Base-by-base conservation (phyloP, 2,888 invertebrate genomes). In the Trissolcus japonicus region DNA sequence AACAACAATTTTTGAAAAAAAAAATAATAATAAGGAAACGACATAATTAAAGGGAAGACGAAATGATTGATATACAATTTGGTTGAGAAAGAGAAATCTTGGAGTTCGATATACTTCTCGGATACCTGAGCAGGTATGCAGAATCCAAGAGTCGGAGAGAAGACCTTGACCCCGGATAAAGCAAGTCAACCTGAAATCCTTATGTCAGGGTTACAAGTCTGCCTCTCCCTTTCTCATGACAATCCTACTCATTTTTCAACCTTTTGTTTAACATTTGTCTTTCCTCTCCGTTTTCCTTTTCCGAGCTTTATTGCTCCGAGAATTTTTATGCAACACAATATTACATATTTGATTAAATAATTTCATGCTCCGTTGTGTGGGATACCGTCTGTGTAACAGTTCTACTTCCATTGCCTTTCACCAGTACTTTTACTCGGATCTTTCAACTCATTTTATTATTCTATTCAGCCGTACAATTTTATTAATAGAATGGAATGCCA, bases 161-260 rank as follows among this genome's bases (percentile, higher is more conserved):
- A 79, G 81, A 81, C 85, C 85, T 86, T 86, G 85, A 86, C 84
- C 86, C 82, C 83, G 81, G 83, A 80, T 78, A 79, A 79, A 65
- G 71, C 78, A 67, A 80, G 77, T 80, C 79, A 78, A 76, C 78
- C 79, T 65, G 69, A 73, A 80, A 79, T 72, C 72, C 76, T 79
- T 77, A 73, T 72, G 69, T 72, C 66, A 72, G 57, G 67, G 57
- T 75, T 65, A 69, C 69, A 61, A 68, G 74, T 61, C 67, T 61
- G 55, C 55, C 59, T 73, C 55, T 66, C 60, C 60, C 59, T 73
- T 46, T 55, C 48, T 48, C 46, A 19, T 13, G 16, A 41, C 16
- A 53, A 46, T 16, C 14, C 13, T 35, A 54, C 46, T 50, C 29
- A 71, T 72, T 67, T 60, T 25, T 62, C 67, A 17, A 9, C 35